A percentile compares a stretch with the other conserved stretches of the same genome.
Conservation (phyloP, 1,140 invertebrate species). For the Copidosoma floridanum region DNA sequence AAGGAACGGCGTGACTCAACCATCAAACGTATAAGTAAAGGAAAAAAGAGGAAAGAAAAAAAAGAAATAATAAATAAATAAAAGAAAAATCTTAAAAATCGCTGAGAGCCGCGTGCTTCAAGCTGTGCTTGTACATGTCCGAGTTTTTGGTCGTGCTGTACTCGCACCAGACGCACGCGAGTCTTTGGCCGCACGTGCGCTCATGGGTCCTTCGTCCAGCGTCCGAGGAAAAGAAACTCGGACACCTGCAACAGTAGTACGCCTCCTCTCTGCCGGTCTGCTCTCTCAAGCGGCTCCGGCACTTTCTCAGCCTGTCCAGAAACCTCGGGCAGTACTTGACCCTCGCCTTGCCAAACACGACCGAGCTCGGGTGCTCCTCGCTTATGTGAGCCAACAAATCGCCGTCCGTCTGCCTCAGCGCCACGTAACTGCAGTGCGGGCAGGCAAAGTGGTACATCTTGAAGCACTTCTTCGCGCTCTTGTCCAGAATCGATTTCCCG, state of each 20-base stretch:
- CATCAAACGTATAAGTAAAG: no score
- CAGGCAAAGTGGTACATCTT: not conserved
- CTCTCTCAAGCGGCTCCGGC: not conserved
- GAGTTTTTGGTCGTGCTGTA: not conserved
- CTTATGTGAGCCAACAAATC: not conserved
- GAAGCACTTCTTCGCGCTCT: not conserved
- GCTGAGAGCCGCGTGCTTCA: no score
- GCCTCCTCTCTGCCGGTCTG: not conserved
- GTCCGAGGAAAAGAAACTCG: constrained; percentile 50
- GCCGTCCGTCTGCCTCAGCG: not conserved
- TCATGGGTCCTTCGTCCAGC: constrained; percentile 54
- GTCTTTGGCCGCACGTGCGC: constrained; percentile 23
- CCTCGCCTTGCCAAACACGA: not conserved
- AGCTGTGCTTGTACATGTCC: not conserved
- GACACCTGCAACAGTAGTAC: constrained; percentile 50
- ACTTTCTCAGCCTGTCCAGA: not conserved
- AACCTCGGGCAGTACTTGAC: not conserved
- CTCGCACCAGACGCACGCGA: not conserved
- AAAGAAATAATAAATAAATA: no score
- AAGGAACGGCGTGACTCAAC: no score
- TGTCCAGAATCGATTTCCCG: not conserved
- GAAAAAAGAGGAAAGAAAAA: no score
- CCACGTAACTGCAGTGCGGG: not conserved
- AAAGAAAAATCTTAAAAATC: no score
- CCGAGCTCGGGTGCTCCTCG: not conserved